Evolutionary conservation across 2,888 invertebrate species (phyloP).

Genomic region (Eueremaeus valkanovi): DNA sequence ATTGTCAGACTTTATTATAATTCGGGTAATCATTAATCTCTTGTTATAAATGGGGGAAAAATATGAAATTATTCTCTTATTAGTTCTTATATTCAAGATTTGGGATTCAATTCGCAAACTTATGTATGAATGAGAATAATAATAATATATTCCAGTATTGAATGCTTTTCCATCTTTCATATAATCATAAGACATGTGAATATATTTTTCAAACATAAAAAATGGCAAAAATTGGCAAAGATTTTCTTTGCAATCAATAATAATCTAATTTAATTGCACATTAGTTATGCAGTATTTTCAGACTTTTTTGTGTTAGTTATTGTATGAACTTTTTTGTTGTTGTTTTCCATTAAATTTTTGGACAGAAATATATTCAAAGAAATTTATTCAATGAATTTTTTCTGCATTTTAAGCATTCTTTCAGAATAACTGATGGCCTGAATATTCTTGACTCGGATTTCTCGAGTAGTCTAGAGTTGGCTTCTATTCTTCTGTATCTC

Average conservation of each 20-base stretch:
- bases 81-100: not conserved
- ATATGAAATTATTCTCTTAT: no score
- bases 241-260: not conserved
- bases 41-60: no score
- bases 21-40: no score
- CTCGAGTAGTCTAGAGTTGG: not conserved
- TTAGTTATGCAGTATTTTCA: no score
- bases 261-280: not conserved
- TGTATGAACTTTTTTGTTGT: not conserved
- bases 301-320: not conserved
- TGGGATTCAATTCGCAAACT: not conserved
- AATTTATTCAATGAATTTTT: not conserved
- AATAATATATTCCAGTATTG: no score
- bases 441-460: no score
- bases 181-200: not conserved
- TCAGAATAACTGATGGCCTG: not conserved
- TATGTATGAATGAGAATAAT: no score
- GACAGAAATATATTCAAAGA: not conserved
- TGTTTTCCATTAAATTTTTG: not conserved
- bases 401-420: not conserved
- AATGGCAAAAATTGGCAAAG: not conserved
- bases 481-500: no score
- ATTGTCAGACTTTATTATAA: no score
- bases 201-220: not conserved
- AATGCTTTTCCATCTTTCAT: no score